Evolutionary conservation across 2,797 vertebrate species (phyloP).

Genomic region (Brachyalestes nurse): DNA sequence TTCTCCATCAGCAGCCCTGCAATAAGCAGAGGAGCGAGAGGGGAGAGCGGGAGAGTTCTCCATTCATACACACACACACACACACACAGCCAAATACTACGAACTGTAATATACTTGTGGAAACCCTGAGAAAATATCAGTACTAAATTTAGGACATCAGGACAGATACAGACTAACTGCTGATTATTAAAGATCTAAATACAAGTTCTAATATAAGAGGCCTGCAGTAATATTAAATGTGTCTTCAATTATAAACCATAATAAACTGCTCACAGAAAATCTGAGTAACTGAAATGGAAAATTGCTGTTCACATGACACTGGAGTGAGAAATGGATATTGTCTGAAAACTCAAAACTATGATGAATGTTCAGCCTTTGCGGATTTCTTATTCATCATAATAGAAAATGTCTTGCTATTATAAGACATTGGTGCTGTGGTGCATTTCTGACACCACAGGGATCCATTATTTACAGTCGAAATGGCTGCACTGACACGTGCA

Average conservation of each 20-base stretch:
- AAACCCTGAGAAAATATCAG: background rate
- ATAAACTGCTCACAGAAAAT: background rate
- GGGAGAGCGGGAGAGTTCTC: background rate
- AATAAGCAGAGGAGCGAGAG: slow-evolving; percentile 5
- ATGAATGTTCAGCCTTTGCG: background rate
- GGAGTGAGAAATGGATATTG: background rate
- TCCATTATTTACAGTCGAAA: slow-evolving; percentile 5
- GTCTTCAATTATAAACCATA: background rate
- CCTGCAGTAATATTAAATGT: background rate
- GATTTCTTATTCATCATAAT: background rate
- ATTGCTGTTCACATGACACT: slow-evolving; percentile 10
- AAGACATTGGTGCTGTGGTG: background rate
- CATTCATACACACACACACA: background rate
- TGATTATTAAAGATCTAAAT: slow-evolving; percentile 11
- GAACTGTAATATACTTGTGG: slow-evolving; percentile 8
- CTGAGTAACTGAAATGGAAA: background rate
- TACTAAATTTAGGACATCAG: slow-evolving; percentile 13
- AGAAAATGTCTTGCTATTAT: slow-evolving; percentile 13
- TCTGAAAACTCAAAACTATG: background rate
- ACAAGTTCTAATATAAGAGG: slow-evolving; percentile 2
- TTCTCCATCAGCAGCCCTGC: slow-evolving; percentile 30
- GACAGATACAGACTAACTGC: background rate
- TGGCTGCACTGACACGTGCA: background rate
- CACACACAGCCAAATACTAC: background rate
- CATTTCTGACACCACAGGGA: background rate